Conservation (phyloP, 2,113 vertebrate genomes). For the Psephotus haematonotus region DNA sequence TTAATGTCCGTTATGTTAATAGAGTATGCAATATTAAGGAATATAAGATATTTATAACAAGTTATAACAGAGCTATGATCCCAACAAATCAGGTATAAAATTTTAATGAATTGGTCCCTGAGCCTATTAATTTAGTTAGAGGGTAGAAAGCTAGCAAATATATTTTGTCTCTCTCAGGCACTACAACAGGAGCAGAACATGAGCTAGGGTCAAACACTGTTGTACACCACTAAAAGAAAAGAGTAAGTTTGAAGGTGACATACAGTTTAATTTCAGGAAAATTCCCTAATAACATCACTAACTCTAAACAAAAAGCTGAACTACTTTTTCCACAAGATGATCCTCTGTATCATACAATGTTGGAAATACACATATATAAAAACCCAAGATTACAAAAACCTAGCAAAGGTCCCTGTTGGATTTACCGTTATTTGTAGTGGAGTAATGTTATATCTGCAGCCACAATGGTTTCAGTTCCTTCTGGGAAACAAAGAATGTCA, state of each 20-base stretch:
- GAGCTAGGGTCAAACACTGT: constrained; percentile 23
- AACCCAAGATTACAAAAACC: background rate
- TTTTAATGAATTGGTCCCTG: constrained; percentile 54
- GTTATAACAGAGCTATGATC: constrained; percentile 47
- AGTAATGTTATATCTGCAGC: background rate
- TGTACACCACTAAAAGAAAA: background rate
- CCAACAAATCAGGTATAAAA: constrained; percentile 58
- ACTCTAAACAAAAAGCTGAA: background rate
- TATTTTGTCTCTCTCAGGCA: constrained; percentile 5
- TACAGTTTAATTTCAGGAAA: background rate
- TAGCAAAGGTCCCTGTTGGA: background rate
- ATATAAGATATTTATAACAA: constrained; percentile 66
- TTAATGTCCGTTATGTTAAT: constrained; percentile 58
- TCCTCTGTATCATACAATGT: background rate
- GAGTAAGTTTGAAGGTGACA: background rate
- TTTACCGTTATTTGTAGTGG: background rate
- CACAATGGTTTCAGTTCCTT: background rate
- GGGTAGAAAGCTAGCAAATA: background rate
- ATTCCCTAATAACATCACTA: background rate
- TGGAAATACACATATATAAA: background rate
- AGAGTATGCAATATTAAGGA: constrained; percentile 61
- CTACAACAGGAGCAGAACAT: constrained; percentile 19
- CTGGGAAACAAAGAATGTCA: background rate
- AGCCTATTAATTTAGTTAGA: constrained; percentile 50
- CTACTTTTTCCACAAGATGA: background rate